Percentiles rank a stretch among this genome's conserved stretches.
phyloP scores from a whole-genome alignment of 2,888 invertebrate species.

The Lagria hirta region DNA sequence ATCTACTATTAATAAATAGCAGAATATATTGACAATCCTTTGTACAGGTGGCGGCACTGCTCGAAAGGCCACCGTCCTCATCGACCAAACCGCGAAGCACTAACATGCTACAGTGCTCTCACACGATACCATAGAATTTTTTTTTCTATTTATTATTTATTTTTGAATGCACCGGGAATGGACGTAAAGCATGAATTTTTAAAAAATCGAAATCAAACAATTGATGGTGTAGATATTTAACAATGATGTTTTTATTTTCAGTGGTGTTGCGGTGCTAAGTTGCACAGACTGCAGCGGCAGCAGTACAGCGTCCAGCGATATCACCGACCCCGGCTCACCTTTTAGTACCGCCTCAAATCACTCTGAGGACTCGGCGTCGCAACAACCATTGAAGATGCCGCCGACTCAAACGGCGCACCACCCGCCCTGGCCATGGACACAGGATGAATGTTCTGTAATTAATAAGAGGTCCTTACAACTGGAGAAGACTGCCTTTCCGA shows the following conservation, averaged over 20 bases:
- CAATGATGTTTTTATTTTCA: conserved; percentile 57
- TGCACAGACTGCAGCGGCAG: conserved; percentile 69
- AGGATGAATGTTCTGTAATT: conserved; percentile 34
- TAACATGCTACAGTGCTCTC: conserved; percentile 11
- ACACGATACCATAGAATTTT: conserved; percentile 5
- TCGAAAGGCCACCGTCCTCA: conserved; percentile 19
- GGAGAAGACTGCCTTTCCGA: conserved; percentile 42
- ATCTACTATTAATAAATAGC: too few species aligned
- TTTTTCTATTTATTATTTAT: conserved; percentile 8
- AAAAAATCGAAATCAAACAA: conserved; percentile 2
- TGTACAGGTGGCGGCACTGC: conserved; percentile 21
- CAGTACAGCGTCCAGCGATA: conserved; percentile 68
- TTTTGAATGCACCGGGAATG: conserved; percentile 11
- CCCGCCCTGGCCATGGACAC: conserved; percentile 44
- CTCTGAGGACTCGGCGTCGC: conserved; percentile 50
- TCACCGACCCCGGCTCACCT: conserved; percentile 84
- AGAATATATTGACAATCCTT: conserved; percentile 16
- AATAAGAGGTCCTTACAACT: conserved; percentile 35
- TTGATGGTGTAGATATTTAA: not conserved
- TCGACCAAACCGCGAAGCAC: conserved; percentile 18
- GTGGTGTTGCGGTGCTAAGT: conserved; percentile 82
- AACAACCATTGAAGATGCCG: conserved; percentile 48
- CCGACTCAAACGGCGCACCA: conserved; percentile 46
- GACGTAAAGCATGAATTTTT: conserved; percentile 8
- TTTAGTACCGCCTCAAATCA: conserved; percentile 68